These are phyloP conservation scores for Dicaeum eximium DNA, from an alignment of 2,113 vertebrate species.

Conservation along the genomic window DNA sequence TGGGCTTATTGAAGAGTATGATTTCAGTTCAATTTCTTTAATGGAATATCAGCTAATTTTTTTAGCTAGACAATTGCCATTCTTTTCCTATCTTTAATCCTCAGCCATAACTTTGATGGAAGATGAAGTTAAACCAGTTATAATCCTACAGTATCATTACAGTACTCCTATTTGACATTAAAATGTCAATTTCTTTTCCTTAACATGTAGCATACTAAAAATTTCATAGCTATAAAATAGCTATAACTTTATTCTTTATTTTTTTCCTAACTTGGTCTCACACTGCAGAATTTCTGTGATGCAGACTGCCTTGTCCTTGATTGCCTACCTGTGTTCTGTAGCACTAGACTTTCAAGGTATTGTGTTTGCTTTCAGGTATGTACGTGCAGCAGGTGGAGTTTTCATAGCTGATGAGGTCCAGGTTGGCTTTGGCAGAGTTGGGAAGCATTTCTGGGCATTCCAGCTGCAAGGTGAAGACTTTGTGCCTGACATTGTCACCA, in stretches of 20 bases:
- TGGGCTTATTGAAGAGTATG: not conserved
- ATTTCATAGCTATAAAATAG: not conserved
- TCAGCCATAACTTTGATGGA: not conserved
- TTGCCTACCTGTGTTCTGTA: accelerated
- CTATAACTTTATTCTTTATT: not conserved
- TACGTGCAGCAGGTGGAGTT: constrained; percentile 82
- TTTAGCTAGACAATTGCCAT: not conserved
- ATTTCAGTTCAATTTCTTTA: not conserved
- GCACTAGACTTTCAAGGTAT: not conserved
- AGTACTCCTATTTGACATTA: not conserved
- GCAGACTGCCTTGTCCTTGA: not conserved
- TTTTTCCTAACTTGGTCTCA: not conserved
- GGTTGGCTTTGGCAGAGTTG: constrained; percentile 93
- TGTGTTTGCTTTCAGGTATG: constrained; percentile 72
- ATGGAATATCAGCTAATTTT: not conserved
- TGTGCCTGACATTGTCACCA: constrained; percentile 93
- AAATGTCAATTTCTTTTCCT: not conserved
- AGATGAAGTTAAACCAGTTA: not conserved
- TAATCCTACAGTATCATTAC: not conserved
- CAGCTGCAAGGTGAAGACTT: constrained; percentile 91
- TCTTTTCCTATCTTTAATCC: not conserved
- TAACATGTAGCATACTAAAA: not conserved
- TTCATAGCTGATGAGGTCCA: constrained; percentile 97
- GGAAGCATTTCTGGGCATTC: constrained; percentile 93
- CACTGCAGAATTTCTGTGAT: not conserved